Base-by-base conservation (phyloP, 1,140 invertebrate species). In the Sipha flava region DNA sequence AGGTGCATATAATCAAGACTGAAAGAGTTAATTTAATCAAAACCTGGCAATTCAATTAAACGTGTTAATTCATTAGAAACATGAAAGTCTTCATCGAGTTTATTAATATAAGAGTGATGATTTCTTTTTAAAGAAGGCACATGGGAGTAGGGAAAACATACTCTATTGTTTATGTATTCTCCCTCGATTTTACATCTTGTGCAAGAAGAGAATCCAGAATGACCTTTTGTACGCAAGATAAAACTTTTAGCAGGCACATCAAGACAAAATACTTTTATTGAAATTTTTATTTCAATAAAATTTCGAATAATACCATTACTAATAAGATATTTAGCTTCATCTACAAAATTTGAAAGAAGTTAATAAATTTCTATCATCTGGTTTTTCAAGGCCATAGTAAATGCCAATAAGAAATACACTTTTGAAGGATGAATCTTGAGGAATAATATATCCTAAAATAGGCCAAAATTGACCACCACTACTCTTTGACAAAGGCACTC, bases 1-100 rank as follows among this genome's bases (percentile, higher is more conserved):
- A 75, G 54, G 10, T 75, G 47, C 26, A 75, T 52, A n/a, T 54
- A 75, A 18, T 83, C 83, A 1, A 81, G 83, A 37, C 80, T 68
- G 73, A 85, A 86, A 52, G 84, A 80, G 16, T 85, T 81, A 77
- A 85, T 84, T n/a, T 81, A 80, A 12, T 83, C 72, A 49, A 83
- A 84, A 81, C 86, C 83, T 23, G 84, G 84, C 0, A 84, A 84
- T 82, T 86, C 86, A 83, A 7, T 12, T 9, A 62, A 83, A 86
- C 12, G 80, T 59, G n/a, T 79, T 79, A 31, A 81, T 77, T 54
- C 81, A 80, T 21, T 79, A 68, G 45, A 85, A 80, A 34, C 18
- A 10, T 70, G 83, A 57, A 23, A 82, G 82, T 82, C 82, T 83
- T 80, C 84, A 82, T 43, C 80, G n/a, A 80, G 85, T 83, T 81